Evolutionary conservation across 92 coral and sea anemone genomes (phyloP).

Genomic region (Heteractis magnifica): DNA sequence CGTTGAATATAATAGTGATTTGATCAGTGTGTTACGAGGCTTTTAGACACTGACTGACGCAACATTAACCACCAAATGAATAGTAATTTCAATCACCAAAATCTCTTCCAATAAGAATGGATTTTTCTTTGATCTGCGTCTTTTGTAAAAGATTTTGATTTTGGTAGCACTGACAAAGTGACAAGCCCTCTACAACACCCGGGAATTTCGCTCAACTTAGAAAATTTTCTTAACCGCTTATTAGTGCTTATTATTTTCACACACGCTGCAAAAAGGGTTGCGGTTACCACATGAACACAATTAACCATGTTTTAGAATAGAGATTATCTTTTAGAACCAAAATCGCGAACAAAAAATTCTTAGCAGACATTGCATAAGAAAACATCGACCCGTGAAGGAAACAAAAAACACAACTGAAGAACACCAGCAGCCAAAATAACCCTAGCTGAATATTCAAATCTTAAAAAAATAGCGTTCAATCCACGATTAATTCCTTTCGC

Average conservation of each 20-base stretch:
- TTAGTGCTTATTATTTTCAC: background rate
- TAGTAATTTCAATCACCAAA: background rate
- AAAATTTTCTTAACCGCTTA: background rate
- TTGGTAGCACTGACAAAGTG: background rate
- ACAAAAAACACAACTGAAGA: background rate
- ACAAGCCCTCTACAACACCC: background rate
- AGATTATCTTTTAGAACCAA: background rate
- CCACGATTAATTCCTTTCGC: background rate
- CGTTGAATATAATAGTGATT: background rate
- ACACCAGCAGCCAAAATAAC: slow-evolving; percentile 24
- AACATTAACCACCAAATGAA: slow-evolving; percentile 2
- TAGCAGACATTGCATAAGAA: slow-evolving; percentile 18
- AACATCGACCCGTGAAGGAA: slow-evolving; percentile 13
- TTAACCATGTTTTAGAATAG: background rate
- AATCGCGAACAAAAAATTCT: slow-evolving; percentile 11
- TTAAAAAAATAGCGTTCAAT: background rate
- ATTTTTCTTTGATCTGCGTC: background rate
- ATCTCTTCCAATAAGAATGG: background rate
- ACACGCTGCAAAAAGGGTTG: slow-evolving; percentile 13
- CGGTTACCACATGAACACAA: slow-evolving; percentile 15
- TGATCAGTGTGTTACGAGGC: background rate
- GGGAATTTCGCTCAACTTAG: background rate
- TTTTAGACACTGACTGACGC: slow-evolving; percentile 2
- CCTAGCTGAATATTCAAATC: slow-evolving; percentile 16
- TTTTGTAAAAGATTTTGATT: background rate